Evolutionary conservation across 2,888 invertebrate species (phyloP).

Genomic region (Pomacea canaliculata): DNA sequence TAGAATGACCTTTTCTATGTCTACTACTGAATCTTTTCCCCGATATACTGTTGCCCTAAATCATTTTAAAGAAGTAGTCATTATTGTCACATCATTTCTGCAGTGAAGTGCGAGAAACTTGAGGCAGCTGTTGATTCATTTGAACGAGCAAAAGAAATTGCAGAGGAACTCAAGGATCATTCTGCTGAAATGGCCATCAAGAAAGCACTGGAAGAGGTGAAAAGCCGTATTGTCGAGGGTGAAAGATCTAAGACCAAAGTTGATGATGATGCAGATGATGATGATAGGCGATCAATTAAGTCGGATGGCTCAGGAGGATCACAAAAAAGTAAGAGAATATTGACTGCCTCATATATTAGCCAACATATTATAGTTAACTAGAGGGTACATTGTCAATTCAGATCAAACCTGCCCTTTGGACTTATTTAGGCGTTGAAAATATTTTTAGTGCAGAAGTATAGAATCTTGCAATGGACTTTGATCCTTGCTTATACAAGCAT

Average conservation of each 20-base stretch:
- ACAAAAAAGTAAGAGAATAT: not conserved
- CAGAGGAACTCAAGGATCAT: conserved; percentile 55
- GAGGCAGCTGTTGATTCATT: conserved; percentile 63
- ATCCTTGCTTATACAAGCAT: too few species aligned
- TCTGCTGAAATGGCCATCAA: conserved; percentile 65
- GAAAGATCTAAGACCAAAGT: conserved; percentile 42
- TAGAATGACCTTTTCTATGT: too few species aligned
- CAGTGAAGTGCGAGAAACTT: conserved; percentile 62
- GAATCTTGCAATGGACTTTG: too few species aligned
- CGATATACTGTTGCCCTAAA: too few species aligned
- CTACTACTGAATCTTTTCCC: too few species aligned
- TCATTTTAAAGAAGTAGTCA: too few species aligned
- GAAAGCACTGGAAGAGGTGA: conserved; percentile 64
- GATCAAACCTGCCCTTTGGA: too few species aligned
- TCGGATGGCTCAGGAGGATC: conserved; percentile 10
- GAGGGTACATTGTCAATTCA: too few species aligned
- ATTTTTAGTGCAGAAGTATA: too few species aligned
- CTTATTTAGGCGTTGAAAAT: too few species aligned
- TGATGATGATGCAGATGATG: conserved; percentile 26
- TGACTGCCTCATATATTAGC: too few species aligned
- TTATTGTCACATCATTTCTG: conserved; percentile 11
- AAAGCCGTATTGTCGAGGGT: conserved; percentile 50
- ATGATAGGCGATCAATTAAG: conserved; percentile 6
- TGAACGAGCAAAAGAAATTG: conserved; percentile 63
- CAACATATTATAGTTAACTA: too few species aligned